Percentiles rank a stretch among this genome's conserved stretches.
phyloP scores from a whole-genome alignment of 2,113 vertebrate species.

The Uria aalge region DNA sequence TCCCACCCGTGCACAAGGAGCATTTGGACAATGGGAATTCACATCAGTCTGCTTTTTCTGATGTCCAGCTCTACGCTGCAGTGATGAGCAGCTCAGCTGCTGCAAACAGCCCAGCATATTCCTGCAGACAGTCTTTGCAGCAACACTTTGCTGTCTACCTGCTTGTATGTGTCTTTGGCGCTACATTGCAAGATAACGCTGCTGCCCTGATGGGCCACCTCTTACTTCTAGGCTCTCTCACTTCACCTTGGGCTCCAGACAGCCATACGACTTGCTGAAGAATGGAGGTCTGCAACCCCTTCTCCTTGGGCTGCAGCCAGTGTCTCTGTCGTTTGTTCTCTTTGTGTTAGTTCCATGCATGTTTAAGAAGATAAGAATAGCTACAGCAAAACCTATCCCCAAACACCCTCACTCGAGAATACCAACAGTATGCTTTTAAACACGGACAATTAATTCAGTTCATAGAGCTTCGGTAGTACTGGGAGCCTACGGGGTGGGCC shows the following conservation, averaged over 20 bases:
- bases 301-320: background rate
- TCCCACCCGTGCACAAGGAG: background rate
- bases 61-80: background rate
- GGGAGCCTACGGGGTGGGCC: accelerated
- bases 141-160: background rate
- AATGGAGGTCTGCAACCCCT: background rate
- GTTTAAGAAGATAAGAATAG: background rate
- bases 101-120: background rate
- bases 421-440: background rate
- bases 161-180: background rate
- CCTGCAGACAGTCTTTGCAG: background rate
- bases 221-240: background rate
- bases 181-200: background rate
- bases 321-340: background rate
- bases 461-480: background rate
- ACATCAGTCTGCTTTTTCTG: background rate
- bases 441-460: background rate
- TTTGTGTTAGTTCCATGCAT: background rate
- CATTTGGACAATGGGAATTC: background rate
- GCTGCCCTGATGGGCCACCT: background rate
- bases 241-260: background rate
- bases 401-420: background rate
- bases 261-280: background rate
- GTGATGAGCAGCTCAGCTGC: background rate
- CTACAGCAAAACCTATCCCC: background rate